phyloP scores from a whole-genome alignment of 2,113 vertebrate species.

The Globicephala melas region DNA sequence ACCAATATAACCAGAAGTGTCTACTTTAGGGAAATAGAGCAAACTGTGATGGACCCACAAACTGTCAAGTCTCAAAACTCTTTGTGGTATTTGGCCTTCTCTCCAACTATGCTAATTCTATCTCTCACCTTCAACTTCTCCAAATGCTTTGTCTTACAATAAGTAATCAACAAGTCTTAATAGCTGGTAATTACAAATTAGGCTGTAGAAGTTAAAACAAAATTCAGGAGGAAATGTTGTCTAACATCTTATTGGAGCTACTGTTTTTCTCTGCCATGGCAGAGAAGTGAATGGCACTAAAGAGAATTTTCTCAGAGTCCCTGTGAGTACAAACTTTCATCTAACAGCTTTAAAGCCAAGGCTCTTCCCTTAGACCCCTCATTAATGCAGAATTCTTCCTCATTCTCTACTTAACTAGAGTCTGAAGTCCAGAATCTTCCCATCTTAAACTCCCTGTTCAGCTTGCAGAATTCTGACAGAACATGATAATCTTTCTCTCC shows the following conservation, averaged over 20 bases:
- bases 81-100: not conserved
- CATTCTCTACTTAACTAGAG: conserved; percentile 42
- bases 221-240: not conserved
- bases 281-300: not conserved
- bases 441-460: not conserved
- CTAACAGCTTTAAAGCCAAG: not conserved
- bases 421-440: conserved; percentile 41
- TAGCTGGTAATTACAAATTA: not conserved
- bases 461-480: conserved; percentile 41
- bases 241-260: not conserved
- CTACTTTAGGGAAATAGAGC: not conserved
- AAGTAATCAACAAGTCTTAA: conserved; percentile 29
- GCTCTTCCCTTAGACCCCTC: not conserved
- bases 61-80: not conserved
- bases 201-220: conserved; percentile 1
- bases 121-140: not conserved
- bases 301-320: not conserved
- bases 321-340: not conserved
- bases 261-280: not conserved
- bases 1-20: not conserved
- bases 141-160: not conserved
- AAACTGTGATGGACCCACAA: not conserved
- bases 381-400: conserved; percentile 46
- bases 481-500: conserved; percentile 41
- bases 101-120: not conserved